A percentile compares a stretch with the other conserved stretches of the same genome.
phyloP scores from a whole-genome alignment of 1,140 invertebrate genomes.

The Thrips palmi region DNA sequence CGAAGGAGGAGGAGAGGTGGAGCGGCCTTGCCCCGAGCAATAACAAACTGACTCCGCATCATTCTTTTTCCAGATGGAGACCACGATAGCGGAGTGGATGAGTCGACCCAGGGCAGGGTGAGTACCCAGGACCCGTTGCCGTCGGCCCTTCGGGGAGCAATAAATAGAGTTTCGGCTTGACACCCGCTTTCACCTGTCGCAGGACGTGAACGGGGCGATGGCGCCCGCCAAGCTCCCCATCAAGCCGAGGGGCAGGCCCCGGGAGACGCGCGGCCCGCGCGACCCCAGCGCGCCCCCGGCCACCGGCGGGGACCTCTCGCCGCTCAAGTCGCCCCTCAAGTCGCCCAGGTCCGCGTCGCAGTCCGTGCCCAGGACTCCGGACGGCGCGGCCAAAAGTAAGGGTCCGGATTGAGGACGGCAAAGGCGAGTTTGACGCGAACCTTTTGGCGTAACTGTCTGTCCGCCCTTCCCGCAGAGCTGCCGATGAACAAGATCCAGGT shows the following conservation, averaged over 20 bases:
- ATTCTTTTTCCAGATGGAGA: conserved; percentile 46
- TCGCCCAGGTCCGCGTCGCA: conserved; percentile 25
- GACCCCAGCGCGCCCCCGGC: conserved; percentile 31
- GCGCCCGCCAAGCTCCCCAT: too few relatives aligned
- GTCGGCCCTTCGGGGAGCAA: too few relatives aligned
- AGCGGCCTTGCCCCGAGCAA: too few relatives aligned
- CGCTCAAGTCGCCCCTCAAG: conserved; percentile 43
- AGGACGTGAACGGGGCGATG: too few relatives aligned
- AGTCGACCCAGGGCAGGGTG: conserved; percentile 55
- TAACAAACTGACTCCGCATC: too few relatives aligned
- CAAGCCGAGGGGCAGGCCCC: conserved; percentile 29
- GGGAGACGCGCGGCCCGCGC: conserved; percentile 25
- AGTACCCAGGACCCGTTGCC: conserved; percentile 22
- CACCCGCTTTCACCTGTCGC: neutral
- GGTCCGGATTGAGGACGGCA: too few relatives aligned
- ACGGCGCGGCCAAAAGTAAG: conserved; percentile 20
- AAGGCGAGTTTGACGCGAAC: too few relatives aligned
- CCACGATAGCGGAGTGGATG: conserved; percentile 58
- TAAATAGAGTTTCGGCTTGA: too few relatives aligned
- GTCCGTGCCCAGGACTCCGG: conserved; percentile 40
- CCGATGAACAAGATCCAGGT: conserved; percentile 90
- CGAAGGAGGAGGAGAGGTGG: too few relatives aligned
- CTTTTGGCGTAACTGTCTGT: too few relatives aligned
- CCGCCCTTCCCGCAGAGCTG: conserved; percentile 42
- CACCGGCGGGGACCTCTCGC: too few relatives aligned